Evolutionary conservation across 1,140 invertebrate genomes (phyloP).

Genomic region (Riptortus pedestris): DNA sequence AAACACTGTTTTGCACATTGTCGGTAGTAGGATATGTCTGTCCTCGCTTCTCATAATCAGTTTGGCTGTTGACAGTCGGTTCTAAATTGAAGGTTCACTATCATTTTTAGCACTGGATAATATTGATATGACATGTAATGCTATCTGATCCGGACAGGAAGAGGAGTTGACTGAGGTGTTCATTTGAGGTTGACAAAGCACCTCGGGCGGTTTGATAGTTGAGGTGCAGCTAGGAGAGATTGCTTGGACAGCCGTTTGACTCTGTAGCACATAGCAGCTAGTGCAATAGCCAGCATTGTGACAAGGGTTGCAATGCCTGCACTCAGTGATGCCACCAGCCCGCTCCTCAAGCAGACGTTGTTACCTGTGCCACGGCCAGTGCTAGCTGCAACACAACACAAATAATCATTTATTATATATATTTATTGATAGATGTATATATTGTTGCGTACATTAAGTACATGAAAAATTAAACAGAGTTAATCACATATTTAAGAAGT

Average conservation of each 20-base stretch:
- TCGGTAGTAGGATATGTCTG: too few relatives aligned
- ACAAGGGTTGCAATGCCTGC: slow-evolving; percentile 55
- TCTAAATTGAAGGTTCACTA: too few relatives aligned
- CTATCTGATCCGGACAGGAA: too few relatives aligned
- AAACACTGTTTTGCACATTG: too few relatives aligned
- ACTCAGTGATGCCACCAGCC: slow-evolving; percentile 60
- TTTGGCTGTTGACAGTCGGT: too few relatives aligned
- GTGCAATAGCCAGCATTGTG: slow-evolving; percentile 54
- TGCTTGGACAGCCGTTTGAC: slow-evolving; percentile 45
- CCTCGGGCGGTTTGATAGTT: slow-evolving; percentile 11
- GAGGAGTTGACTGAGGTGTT: too few relatives aligned
- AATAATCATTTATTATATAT: slow-evolving; percentile 26
- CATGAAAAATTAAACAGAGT: not conserved
- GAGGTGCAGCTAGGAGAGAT: slow-evolving; percentile 11
- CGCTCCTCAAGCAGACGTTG: slow-evolving; percentile 60
- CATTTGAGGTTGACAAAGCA: slow-evolving; percentile 26
- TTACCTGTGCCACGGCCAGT: slow-evolving; percentile 37
- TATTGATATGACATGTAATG: too few relatives aligned
- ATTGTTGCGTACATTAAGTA: too few relatives aligned
- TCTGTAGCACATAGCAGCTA: slow-evolving; percentile 58
- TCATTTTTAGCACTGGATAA: not conserved
- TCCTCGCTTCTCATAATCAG: too few relatives aligned
- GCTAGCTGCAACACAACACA: slow-evolving; percentile 36
- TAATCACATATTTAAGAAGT: not conserved
- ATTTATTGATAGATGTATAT: not conserved